Base-by-base conservation (phyloP, 2,797 vertebrate species). In the Caiman crocodilus region DNA sequence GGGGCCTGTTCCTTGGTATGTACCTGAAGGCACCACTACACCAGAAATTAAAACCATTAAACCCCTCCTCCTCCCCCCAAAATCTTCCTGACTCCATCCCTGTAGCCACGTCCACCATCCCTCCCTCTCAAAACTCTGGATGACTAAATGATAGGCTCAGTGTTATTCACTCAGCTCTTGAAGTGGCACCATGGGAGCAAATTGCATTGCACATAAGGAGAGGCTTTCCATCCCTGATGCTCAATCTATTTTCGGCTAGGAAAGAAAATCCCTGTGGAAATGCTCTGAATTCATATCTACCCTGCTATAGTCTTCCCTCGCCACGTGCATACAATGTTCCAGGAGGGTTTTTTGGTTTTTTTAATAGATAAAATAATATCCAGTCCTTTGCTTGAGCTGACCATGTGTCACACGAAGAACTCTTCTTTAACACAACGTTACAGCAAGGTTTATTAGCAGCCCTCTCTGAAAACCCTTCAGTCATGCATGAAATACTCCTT, bases 361-460 rank as follows among this genome's bases (percentile, higher is more conserved):
- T 50, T 50, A 50, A 50, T 50, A 50, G 57, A 88, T 93, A 92
- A 79, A 74, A 74, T 23, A 75, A 3, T 18, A 32, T n/a, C n/a
- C 13, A 64, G 5, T 77, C 58, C 76, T 20, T 13, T 86, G 14
- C 7, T 25, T 87, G 82, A 50, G 58, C 57, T 92, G 20, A 84
- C 2, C 2, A 20, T 21, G 60, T 28, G 76, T 9, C 14, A 80
- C 15, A 74, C 15, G 21, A 12, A 35, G 76, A 71, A 28, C 17
- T 1, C 10, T 13, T 20, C 28, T 92, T 81, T 35, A 67, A 0
- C 3, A 55, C 2, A 78, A 16, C 0, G 32, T 15, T 74, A 26
- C 28, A 92, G 13, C 82, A 95, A 84, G 18, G 3, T 84, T 89
- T 88, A 69, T 65, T 74, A 26, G 10, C 26, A 86, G 25, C 26